Evolutionary conservation across 1,140 invertebrate genomes (phyloP).

Genomic region (Cydia splendana): DNA sequence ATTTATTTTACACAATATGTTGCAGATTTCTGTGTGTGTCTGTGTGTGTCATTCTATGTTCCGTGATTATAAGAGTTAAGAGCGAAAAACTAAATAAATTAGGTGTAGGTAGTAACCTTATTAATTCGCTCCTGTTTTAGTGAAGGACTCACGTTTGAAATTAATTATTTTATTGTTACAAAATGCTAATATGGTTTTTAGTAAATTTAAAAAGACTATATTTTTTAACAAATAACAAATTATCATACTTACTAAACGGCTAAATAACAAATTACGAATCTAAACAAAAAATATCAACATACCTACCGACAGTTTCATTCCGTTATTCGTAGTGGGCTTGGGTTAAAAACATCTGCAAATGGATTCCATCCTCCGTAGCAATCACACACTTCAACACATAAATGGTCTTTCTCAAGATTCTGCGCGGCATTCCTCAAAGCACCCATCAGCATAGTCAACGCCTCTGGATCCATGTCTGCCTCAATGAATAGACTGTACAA

Average conservation of each 20-base stretch:
- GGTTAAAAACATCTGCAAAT: conserved; percentile 40
- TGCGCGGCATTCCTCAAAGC: conserved; percentile 40
- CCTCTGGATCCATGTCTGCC: conserved; percentile 41
- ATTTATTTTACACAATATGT: no score
- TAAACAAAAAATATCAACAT: not conserved
- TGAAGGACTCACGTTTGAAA: not conserved
- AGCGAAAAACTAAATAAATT: no score
- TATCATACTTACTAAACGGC: not conserved
- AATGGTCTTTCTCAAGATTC: conserved; percentile 34
- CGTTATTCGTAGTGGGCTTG: conserved; percentile 42
- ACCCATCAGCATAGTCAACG: conserved; percentile 38
- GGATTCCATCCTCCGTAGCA: conserved; percentile 42
- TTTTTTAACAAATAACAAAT: conserved; percentile 15
- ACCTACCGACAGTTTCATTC: conserved; percentile 30
- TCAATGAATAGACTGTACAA: conserved; percentile 46
- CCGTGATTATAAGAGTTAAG: no score
- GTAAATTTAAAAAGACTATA: not conserved
- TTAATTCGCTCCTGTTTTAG: not conserved
- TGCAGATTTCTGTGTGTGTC: no score
- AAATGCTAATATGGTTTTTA: not conserved
- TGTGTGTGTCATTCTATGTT: no score
- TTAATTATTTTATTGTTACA: not conserved
- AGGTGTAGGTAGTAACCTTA: no score
- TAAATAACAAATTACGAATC: conserved; percentile 4
- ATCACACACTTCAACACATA: conserved; percentile 42